phyloP scores from a whole-genome alignment of 2,797 vertebrate species.

The Squalus acanthias region DNA sequence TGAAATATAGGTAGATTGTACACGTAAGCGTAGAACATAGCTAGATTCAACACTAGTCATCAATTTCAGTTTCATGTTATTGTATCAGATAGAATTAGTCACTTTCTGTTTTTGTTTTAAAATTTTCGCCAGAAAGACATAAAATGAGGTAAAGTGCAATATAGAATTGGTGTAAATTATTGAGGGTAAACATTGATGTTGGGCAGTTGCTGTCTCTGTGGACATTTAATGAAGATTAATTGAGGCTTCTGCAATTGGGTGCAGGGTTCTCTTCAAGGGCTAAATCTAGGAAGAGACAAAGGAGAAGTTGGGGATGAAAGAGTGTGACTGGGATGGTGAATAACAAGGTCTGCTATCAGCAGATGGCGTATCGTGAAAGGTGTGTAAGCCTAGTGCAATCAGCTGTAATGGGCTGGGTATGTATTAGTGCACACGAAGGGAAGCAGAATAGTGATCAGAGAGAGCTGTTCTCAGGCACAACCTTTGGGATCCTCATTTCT shows the following conservation, averaged over 20 bases:
- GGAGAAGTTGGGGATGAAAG: neutral
- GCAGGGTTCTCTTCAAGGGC: neutral
- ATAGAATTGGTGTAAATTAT: slow-evolving; percentile 49
- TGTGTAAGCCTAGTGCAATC: neutral
- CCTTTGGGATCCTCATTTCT: neutral
- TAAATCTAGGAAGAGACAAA: neutral
- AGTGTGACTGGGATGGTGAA: neutral
- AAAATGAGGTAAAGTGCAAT: slow-evolving; percentile 69
- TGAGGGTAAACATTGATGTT: slow-evolving; percentile 2
- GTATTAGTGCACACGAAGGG: neutral
- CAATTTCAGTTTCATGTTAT: neutral
- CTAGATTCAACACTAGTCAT: neutral
- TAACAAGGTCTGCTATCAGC: neutral
- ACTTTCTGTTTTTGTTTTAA: neutral
- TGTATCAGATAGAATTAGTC: neutral
- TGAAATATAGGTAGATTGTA: neutral
- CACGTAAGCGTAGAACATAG: neutral
- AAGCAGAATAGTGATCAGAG: neutral
- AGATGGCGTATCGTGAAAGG: neutral
- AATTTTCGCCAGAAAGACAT: slow-evolving; percentile 45
- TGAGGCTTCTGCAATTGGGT: neutral
- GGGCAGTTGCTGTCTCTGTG: neutral
- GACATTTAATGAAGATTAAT: slow-evolving; percentile 11
- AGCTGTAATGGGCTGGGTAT: neutral
- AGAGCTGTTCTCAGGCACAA: neutral